These are phyloP conservation scores for Eupithecia dodoneata DNA, from an alignment of 2,888 invertebrate genomes.

Conservation along the genomic window DNA sequence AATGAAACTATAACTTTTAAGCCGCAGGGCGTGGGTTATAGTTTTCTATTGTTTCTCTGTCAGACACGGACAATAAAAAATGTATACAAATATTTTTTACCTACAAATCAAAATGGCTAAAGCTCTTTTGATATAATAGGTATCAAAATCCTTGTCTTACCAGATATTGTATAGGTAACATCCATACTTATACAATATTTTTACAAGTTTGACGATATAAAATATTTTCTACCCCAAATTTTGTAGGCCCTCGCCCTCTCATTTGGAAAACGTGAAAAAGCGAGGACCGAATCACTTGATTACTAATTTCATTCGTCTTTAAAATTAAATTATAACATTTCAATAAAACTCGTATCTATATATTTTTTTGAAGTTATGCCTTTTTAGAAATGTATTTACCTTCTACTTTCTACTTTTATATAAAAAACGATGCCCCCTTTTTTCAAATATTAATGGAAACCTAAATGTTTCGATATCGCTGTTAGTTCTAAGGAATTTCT, in stretches of 20 bases:
- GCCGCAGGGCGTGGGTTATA: neutral
- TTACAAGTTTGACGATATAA: neutral
- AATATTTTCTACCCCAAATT: too few species aligned
- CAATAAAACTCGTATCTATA: neutral
- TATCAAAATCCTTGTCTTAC: too few species aligned
- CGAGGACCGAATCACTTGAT: neutral
- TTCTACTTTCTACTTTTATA: slow-evolving; percentile 3
- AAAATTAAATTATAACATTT: neutral
- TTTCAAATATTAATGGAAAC: neutral
- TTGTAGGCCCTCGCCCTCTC: too few species aligned
- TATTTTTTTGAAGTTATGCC: neutral
- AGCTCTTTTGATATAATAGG: too few species aligned
- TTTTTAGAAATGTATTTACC: neutral
- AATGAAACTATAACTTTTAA: neutral
- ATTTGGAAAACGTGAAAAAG: neutral
- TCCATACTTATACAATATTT: neutral
- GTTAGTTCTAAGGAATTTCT: neutral
- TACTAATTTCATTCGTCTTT: too few species aligned
- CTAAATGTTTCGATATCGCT: neutral
- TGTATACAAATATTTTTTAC: neutral
- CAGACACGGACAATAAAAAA: too few species aligned
- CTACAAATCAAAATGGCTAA: neutral
- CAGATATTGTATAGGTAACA: too few species aligned
- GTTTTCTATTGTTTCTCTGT: neutral
- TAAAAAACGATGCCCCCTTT: neutral